These are phyloP conservation scores for Hydroisotoma schaefferi DNA, from an alignment of 2,888 invertebrate species.

Conservation along the genomic window DNA sequence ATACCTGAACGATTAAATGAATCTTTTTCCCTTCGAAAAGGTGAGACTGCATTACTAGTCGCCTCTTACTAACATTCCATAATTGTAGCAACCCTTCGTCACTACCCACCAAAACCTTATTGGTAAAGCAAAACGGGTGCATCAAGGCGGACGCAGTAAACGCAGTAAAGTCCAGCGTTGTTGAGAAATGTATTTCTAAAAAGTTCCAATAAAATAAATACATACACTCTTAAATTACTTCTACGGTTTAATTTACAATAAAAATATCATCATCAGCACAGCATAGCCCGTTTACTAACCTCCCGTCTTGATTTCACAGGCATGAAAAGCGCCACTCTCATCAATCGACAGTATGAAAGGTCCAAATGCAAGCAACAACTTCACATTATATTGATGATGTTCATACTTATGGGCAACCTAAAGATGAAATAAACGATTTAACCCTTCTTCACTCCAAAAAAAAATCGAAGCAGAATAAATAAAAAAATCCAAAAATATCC, in stretches of 20 bases:
- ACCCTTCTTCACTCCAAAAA: too few species aligned
- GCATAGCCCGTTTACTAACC: too few species aligned
- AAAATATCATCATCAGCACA: constrained; percentile 54
- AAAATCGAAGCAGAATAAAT: too few species aligned
- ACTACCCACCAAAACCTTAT: constrained; percentile 86
- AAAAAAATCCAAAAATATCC: neutral
- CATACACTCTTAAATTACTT: neutral
- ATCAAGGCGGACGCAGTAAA: constrained; percentile 78
- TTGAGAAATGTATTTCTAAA: constrained; percentile 51
- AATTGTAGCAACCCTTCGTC: constrained; percentile 78
- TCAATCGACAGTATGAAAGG: constrained; percentile 83
- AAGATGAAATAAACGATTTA: too few species aligned
- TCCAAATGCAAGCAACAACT: constrained; percentile 77
- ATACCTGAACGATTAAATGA: constrained; percentile 65
- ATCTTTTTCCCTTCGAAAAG: constrained; percentile 69
- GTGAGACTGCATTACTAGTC: constrained; percentile 71
- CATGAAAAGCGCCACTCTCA: constrained; percentile 67
- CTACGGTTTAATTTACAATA: neutral
- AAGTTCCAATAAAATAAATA: too few species aligned
- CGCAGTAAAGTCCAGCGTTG: constrained; percentile 56
- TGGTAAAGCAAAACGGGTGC: constrained; percentile 91
- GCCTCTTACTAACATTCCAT: constrained; percentile 80
- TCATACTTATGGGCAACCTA: constrained; percentile 61
- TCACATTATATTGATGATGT: constrained; percentile 72
- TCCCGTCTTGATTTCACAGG: constrained; percentile 80